Evolutionary conservation across 1,140 invertebrate genomes (phyloP), one percentile per base, ranked within the genome.

Genomic region (Dryas iulia): DNA sequence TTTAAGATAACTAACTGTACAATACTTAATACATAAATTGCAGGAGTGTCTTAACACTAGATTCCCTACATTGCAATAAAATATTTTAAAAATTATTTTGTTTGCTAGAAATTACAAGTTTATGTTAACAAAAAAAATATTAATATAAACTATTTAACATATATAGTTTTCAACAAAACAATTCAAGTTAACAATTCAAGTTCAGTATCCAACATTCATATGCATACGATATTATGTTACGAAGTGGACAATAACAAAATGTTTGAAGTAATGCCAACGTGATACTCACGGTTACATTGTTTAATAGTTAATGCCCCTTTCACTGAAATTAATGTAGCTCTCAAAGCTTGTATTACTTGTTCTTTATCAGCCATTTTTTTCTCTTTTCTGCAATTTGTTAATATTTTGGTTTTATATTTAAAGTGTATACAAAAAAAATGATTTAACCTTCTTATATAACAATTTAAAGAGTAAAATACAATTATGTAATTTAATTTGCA

Each of bases 271-370:
- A 0, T 39, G n/a, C 7, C 39, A 18, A 21, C 24, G 8, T 60
- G 21, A 75, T 67, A 92, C 90, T 91, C 82, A 92, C 92, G 75
- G 66, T 92, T 91, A 74, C 90, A 92, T 78, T 92, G 85, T 61
- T 88, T 88, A 60, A 92, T 76, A 24, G 91, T 92, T 58, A 92
- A 66, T 47, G 90, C 85, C 69, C 92, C 92, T 83, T 92, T 91
- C 10, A 90, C 89, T 60, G 92, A 92, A 69, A 92, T 79, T 7
- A 92, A 73, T 30, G 89, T 92, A 24, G 90, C 90, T 66, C 88
- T 79, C 14, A 92, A 73, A 59, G 89, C 89, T 74, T 90, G 83
- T 62, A 92, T 88, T 10, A 92, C 88, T 79, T 88, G 87, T 62
- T 92, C 89, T 74, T 88, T 89, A 61, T 92, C 90, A 47, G 85